These are phyloP conservation scores for Pampus argenteus DNA, from an alignment of 2,797 vertebrate species.

Conservation along the genomic window DNA sequence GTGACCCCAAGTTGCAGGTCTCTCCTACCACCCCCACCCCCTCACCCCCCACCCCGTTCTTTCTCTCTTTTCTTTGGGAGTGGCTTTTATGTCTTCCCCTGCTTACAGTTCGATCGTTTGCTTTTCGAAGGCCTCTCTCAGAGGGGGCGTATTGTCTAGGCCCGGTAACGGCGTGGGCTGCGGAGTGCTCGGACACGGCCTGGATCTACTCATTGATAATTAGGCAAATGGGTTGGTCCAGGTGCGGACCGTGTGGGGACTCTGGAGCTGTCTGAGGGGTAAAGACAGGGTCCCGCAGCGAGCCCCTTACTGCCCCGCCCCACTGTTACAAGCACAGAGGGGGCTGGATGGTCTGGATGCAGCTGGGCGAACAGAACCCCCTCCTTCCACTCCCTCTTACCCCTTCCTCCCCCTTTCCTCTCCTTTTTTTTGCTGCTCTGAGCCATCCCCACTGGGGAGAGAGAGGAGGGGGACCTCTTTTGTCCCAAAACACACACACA, in stretches of 20 bases:
- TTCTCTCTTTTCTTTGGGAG: conserved; percentile 70
- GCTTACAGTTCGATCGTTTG: conserved; percentile 70
- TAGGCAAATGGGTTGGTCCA: conserved; percentile 84
- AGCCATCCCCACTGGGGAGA: conserved; percentile 74
- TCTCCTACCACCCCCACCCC: too few relatives aligned
- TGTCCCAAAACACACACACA: conserved; percentile 74
- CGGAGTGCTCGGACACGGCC: conserved; percentile 74
- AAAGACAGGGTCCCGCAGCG: conserved; percentile 54
- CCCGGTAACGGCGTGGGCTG: conserved; percentile 71
- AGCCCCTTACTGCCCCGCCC: conserved; percentile 58
- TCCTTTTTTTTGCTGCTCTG: conserved; percentile 73
- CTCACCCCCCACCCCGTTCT: too few relatives aligned
- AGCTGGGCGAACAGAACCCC: conserved; percentile 78
- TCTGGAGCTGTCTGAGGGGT: conserved; percentile 52
- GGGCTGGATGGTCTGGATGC: conserved; percentile 76
- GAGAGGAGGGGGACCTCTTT: conserved; percentile 83
- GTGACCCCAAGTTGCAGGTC: conserved; percentile 73
- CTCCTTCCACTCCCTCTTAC: conserved; percentile 53
- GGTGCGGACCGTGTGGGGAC: conserved; percentile 81
- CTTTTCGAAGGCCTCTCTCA: conserved; percentile 65
- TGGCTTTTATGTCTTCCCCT: conserved; percentile 64
- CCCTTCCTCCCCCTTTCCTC: conserved; percentile 53
- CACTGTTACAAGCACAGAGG: conserved; percentile 59
- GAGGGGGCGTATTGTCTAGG: conserved; percentile 79
- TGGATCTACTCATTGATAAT: conserved; percentile 81